phyloP scores from a whole-genome alignment of 2,888 invertebrate genomes.

The Caenorhabditis panamensis region DNA sequence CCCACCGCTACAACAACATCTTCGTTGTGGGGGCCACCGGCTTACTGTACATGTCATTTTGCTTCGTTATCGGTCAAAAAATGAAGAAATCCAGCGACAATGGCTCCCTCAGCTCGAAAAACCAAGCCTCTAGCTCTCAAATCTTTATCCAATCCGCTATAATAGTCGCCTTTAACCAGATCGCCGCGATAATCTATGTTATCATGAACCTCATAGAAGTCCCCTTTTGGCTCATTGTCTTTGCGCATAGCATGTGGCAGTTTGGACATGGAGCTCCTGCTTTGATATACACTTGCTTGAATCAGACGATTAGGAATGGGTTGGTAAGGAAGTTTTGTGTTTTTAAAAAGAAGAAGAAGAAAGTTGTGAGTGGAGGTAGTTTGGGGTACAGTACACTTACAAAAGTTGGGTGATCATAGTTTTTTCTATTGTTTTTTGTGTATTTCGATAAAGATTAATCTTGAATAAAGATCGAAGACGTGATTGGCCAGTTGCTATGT shows the following conservation, averaged over 20 bases:
- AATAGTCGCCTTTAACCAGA: slow-evolving; percentile 47
- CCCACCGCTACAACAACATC: slow-evolving; percentile 19
- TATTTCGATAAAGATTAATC: too few species aligned
- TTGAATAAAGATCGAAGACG: too few species aligned
- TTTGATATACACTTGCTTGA: slow-evolving; percentile 39
- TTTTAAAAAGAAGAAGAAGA: too few species aligned
- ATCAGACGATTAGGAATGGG: slow-evolving; percentile 41
- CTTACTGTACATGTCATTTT: slow-evolving; percentile 4
- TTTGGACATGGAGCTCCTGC: slow-evolving; percentile 54
- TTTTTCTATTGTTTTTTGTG: too few species aligned
- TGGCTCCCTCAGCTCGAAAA: slow-evolving; percentile 10
- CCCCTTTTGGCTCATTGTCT: slow-evolving; percentile 40
- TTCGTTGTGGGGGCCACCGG: slow-evolving; percentile 8
- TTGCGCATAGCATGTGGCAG: slow-evolving; percentile 51
- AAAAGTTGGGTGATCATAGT: too few species aligned
- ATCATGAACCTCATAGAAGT: slow-evolving; percentile 54
- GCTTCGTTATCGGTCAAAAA: slow-evolving; percentile 26
- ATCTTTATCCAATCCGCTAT: slow-evolving; percentile 58
- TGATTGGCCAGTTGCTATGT: too few species aligned
- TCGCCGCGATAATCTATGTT: slow-evolving; percentile 51
- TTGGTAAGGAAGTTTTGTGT: too few species aligned
- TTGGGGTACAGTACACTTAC: too few species aligned
- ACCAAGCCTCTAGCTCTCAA: slow-evolving; percentile 30
- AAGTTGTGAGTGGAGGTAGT: too few species aligned
- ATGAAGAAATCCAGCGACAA: slow-evolving; percentile 25